A percentile compares a stretch with the other conserved stretches of the same genome.
phyloP scores from a whole-genome alignment of 2,113 vertebrate species.

The Hemichromis elongatus region DNA sequence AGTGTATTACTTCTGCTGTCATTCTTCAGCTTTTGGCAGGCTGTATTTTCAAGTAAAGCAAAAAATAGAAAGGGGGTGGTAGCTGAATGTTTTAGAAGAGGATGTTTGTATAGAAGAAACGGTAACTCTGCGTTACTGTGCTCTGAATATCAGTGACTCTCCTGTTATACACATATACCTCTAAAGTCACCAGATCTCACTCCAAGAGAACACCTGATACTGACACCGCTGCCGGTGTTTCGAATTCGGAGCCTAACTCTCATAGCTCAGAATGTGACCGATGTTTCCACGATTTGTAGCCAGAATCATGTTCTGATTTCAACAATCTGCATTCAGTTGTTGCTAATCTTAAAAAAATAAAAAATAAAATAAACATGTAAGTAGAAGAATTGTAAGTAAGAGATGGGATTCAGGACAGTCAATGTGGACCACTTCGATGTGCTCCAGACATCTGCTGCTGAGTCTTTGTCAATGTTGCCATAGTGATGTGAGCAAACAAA shows the following conservation, averaged over 20 bases:
- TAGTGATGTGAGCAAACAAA: conserved; percentile 58
- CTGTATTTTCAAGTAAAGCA: background rate
- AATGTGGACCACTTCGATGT: conserved; percentile 2
- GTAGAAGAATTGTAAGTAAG: background rate
- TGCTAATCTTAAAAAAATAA: background rate
- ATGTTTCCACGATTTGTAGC: background rate
- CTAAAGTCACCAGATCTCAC: background rate
- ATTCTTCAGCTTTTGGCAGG: conserved; percentile 5
- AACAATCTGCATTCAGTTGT: background rate
- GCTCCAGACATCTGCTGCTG: conserved; percentile 29
- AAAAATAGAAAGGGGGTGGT: background rate
- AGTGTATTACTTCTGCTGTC: conserved; percentile 29
- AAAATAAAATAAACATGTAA: background rate
- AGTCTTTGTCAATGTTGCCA: conserved; percentile 52
- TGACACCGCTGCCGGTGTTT: rapidly evolving
- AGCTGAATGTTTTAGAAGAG: background rate
- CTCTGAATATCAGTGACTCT: background rate
- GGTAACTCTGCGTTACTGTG: background rate
- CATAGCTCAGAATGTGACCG: background rate
- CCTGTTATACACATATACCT: background rate
- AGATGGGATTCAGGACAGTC: background rate
- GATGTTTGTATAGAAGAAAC: background rate
- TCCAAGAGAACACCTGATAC: background rate
- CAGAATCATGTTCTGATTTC: background rate
- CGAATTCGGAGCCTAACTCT: background rate